Conservation (phyloP, 2,888 invertebrate species). For the Hypolimnas misippus region DNA sequence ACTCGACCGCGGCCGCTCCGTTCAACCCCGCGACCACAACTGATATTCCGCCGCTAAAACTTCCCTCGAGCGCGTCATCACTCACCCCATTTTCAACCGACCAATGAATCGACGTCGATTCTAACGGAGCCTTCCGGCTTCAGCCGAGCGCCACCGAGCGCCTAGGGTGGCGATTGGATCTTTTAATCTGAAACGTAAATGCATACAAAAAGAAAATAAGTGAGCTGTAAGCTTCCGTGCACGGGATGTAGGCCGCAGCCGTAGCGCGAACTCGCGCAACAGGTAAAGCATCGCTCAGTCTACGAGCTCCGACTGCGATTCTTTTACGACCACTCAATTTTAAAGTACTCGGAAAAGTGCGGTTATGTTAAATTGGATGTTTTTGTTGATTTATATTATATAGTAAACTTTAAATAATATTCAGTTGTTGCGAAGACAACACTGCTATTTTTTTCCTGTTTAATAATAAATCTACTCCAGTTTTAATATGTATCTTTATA, state of each 20-base stretch:
- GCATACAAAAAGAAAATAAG: slow-evolving; percentile 79
- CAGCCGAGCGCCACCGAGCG: slow-evolving; percentile 65
- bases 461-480: not conserved
- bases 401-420: not conserved
- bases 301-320: slow-evolving; percentile 33
- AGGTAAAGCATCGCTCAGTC: slow-evolving; percentile 61
- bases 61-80: slow-evolving; percentile 78
- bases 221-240: slow-evolving; percentile 66
- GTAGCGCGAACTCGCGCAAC: slow-evolving; percentile 59
- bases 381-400: not conserved
- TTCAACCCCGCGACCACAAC: slow-evolving; percentile 73
- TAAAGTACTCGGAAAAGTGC: slow-evolving; percentile 17
- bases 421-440: not conserved
- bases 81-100: slow-evolving; percentile 68
- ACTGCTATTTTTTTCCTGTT: not conserved
- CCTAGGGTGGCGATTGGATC: slow-evolving; percentile 78
- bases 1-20: slow-evolving; percentile 66
- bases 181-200: slow-evolving; percentile 83
- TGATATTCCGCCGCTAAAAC: slow-evolving; percentile 80
- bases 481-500: slow-evolving; percentile 21
- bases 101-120: slow-evolving; percentile 63
- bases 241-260: slow-evolving; percentile 59
- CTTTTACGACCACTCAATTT: slow-evolving; percentile 29
- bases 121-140: slow-evolving; percentile 62
- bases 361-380: not conserved